These are phyloP conservation scores for Panulirus ornatus DNA, from an alignment of 1,140 invertebrate species.

Conservation along the genomic window DNA sequence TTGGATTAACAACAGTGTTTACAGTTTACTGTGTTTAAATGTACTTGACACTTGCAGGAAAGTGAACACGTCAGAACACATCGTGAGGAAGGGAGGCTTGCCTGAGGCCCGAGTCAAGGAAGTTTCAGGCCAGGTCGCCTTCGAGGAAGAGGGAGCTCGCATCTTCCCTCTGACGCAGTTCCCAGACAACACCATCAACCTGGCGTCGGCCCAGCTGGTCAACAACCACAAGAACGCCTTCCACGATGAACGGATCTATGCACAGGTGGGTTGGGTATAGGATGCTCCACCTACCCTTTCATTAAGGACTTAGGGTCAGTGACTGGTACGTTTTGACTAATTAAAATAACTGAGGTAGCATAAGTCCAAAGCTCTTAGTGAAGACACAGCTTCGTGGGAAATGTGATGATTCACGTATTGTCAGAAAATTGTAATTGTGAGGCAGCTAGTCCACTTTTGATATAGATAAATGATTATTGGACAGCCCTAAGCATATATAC, in stretches of 20 bases:
- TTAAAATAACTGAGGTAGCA: too few species aligned
- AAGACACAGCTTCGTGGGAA: too few species aligned
- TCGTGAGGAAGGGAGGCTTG: constrained; percentile 79
- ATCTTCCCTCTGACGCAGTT: constrained; percentile 81
- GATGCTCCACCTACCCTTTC: too few species aligned
- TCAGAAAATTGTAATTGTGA: too few species aligned
- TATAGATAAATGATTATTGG: too few species aligned
- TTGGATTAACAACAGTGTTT: background rate
- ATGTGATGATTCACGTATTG: too few species aligned
- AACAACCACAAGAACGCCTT: constrained; percentile 78
- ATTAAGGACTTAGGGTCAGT: too few species aligned
- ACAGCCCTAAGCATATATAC: too few species aligned
- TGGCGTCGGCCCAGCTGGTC: constrained; percentile 80
- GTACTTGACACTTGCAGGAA: constrained; percentile 76
- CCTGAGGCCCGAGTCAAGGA: constrained; percentile 80
- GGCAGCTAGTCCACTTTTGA: too few species aligned
- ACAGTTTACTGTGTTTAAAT: background rate
- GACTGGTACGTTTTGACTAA: too few species aligned
- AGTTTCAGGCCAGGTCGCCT: constrained; percentile 80
- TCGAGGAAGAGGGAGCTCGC: constrained; percentile 80
- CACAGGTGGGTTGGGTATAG: too few species aligned
- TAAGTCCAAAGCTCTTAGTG: too few species aligned
- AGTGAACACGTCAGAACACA: constrained; percentile 79
- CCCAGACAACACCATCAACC: constrained; percentile 80
- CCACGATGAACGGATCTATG: constrained; percentile 78